Base-by-base conservation (phyloP, 2,113 vertebrate genomes). In the Porphyrio hochstetteri region DNA sequence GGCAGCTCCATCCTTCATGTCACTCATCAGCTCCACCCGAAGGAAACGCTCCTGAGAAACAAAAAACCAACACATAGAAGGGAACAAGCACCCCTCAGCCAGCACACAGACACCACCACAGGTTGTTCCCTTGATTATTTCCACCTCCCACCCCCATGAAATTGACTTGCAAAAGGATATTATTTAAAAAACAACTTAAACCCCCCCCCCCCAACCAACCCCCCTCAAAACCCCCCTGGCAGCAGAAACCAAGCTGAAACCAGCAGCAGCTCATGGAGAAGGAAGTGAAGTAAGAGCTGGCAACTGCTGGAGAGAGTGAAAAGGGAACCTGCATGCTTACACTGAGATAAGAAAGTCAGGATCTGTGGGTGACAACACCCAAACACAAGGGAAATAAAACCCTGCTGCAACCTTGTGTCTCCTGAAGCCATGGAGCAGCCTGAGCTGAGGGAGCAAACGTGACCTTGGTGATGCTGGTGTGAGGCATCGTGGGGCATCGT, bases 1-100 rank as follows among this genome's bases (percentile, higher is more conserved):
- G 10, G 93, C 64, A 8, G 93, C 68, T 3, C 96, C 69, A 0
- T 72, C 95, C 69, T 93, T 97, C n/a, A n/a, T n/a, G 7, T 95
- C 40, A 3, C 92, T 93, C 16, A 97, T 98, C 97, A 99, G 96
- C 96, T 98, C 98, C 8, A 98, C 97, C 69, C 96, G 98, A 18
- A 99, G 92, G 93, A 98, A 98, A 94, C 90, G 98, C 55, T 99
- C 99, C 99, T 99, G 17, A 18, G 16, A 52, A 83, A 65, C 1
- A 12, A 0, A 48, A 20, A 48, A 23, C 10, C 48, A 23, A 48
- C 44, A 46, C 17, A 33, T 7, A 33, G 44, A 28, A 44, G 5
- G 57, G 16, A 93, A 78, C 9, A 4, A 1, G 24, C 28, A n/a
- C 0, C 5, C 8, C 7, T 44, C 55, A 5, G 29, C 10, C 27